These are phyloP conservation scores for Grus americana DNA, from an alignment of 2,113 vertebrate genomes.

Conservation along the genomic window DNA sequence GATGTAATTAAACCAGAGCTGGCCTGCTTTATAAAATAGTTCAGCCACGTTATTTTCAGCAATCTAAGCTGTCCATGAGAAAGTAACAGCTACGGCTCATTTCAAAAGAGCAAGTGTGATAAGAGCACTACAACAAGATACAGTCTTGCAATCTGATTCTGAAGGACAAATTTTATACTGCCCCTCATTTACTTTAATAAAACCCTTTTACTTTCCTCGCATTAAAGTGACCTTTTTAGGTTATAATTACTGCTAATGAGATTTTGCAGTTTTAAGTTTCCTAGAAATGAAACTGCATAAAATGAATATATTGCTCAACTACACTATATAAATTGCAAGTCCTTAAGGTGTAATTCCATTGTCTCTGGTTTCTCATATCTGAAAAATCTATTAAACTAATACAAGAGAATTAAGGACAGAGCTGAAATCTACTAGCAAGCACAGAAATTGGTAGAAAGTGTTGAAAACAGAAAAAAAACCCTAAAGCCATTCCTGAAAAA, in stretches of 20 bases:
- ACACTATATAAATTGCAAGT: not conserved
- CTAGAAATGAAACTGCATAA: not conserved
- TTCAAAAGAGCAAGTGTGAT: not conserved
- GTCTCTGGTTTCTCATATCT: not conserved
- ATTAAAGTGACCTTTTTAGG: not conserved
- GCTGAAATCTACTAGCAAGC: not conserved
- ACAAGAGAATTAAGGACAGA: not conserved
- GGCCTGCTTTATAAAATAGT: conserved; percentile 9
- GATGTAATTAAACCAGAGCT: conserved; percentile 16
- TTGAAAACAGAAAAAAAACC: not conserved
- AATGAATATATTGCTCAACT: not conserved
- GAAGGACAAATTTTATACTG: not conserved
- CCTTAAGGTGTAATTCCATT: not conserved
- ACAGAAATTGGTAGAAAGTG: not conserved
- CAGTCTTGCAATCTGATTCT: not conserved
- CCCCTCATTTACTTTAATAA: not conserved
- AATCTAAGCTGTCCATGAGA: not conserved
- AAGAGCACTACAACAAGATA: not conserved
- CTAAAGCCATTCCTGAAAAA: not conserved
- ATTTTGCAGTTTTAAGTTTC: not conserved
- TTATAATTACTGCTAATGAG: not conserved
- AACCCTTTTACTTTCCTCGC: not conserved
- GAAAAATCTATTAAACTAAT: not conserved
- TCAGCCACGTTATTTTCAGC: not conserved
- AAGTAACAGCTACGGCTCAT: not conserved